These are phyloP conservation scores for Leptocoma aspasia DNA, from an alignment of 2,113 vertebrate genomes.

Conservation along the genomic window DNA sequence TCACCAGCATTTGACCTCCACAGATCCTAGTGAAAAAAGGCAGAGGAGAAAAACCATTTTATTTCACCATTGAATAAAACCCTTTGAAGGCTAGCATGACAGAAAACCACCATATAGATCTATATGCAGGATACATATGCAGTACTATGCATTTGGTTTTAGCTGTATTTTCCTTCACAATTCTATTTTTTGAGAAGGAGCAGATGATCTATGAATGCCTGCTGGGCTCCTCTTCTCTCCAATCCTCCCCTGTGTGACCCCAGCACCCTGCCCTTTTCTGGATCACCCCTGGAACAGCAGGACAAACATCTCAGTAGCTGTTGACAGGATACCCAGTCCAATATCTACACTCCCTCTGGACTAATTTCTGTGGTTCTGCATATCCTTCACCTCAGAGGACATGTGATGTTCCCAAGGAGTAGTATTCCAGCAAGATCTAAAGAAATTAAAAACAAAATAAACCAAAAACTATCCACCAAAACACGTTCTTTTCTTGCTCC, in stretches of 20 bases:
- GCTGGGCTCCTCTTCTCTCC: not conserved
- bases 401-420: not conserved
- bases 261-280: not conserved
- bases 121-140: not conserved
- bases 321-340: not conserved
- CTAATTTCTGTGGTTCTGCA: not conserved
- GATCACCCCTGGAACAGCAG: not conserved
- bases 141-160: not conserved
- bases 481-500: not conserved
- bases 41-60: not conserved
- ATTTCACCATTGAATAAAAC: not conserved
- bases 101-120: not conserved
- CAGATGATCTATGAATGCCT: not conserved
- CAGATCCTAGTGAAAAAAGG: conserved; percentile 68
- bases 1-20: conserved; percentile 80
- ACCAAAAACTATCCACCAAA: not conserved
- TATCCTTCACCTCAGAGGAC: not conserved
- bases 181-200: not conserved
- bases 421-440: not conserved
- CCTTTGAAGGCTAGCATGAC: not conserved
- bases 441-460: not conserved
- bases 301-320: not conserved
- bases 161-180: not conserved
- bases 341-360: not conserved
- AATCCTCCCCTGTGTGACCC: not conserved